Base-by-base conservation (phyloP, 1,140 invertebrate genomes). In the Anagrus nilaparvatae region DNA sequence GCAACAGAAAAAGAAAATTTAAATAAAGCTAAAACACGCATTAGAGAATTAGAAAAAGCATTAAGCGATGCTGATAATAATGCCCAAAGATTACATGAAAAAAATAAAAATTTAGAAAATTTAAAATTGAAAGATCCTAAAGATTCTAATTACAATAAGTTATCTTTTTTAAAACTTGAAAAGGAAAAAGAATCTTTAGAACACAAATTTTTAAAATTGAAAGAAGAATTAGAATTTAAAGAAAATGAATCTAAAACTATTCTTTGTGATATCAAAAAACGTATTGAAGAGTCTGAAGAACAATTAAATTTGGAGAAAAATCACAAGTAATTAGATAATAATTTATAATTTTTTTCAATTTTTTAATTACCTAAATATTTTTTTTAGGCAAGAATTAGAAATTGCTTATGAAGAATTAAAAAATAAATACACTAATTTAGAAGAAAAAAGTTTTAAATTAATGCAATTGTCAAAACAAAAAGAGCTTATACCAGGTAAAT, bases 151-250 rank as follows among this genome's bases (percentile, higher is more conserved):
- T 17, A 32, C 46, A 24, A 33, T 43, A 3, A 46, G 43, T 14
- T 42, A 51, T 8, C 38, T 51, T n/a, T 18, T 29, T 2, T 13
- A 19, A 12, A 54, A 54, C 13, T 17, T 49, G 2, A 42, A 49
- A 1, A 17, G 6, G 2, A 29, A 21, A 43, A 40, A 40, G 21
- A 37, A 32, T 23, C 7, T 24, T 3, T 20, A 38, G 12, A 5
- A 13, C 9, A 43, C 44, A 24, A n/a, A n/a, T n/a, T n/a, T n/a
- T n/a, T n/a, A n/a, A 51, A 56, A n/a, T 16, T 56, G 16, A 53
- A 44, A 18, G 43, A 57, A 21, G 49, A 51, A 21, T 42, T 58
- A 21, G 35, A 25, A 13, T 23, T 5, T 4, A 60, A 58, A 9
- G 52, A 61, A 9, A 41, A 17, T 0, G 44, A 53, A 25, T 20